Conservation (phyloP, 2,797 vertebrate genomes). For the Chrosomus eos region DNA sequence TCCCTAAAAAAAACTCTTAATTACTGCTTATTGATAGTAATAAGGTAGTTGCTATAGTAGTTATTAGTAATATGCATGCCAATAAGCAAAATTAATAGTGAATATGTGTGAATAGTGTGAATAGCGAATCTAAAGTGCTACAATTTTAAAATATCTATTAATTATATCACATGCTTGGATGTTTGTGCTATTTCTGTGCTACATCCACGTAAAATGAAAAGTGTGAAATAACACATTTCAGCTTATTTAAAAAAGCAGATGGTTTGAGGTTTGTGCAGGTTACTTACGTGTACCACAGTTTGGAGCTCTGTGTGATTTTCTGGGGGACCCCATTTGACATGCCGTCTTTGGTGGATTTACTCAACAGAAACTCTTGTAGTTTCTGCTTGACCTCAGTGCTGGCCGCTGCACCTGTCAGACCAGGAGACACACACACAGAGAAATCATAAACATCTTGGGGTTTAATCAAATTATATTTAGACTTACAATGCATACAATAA, state of each 20-base stretch:
- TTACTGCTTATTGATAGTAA: no score
- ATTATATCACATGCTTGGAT: not conserved
- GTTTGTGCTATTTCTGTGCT: not conserved
- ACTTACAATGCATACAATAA: not conserved
- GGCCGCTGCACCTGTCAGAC: conserved; percentile 91
- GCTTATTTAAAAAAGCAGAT: not conserved
- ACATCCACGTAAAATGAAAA: not conserved
- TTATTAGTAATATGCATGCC: no score
- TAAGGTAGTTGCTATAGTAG: no score
- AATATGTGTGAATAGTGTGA: no score
- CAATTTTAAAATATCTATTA: no score
- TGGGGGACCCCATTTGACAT: conserved; percentile 84
- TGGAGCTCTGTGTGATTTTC: conserved; percentile 89
- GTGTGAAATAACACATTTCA: not conserved
- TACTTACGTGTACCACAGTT: conserved; percentile 97
- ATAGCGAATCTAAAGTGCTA: no score
- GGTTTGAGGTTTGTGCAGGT: conserved; percentile 4
- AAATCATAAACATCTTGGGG: conserved; percentile 31
- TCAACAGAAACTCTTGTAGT: conserved; percentile 99
- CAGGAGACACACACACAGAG: conserved; percentile 36
- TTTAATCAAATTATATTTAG: not conserved
- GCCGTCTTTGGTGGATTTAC: conserved; percentile 95
- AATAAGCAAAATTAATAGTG: no score
- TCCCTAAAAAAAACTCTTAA: no score
- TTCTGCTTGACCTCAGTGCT: conserved; percentile 99